Evolutionary conservation across 2,888 invertebrate genomes (phyloP), one percentile per base, ranked within the genome.

Genomic region (Exephanes ischioxanthus): DNA sequence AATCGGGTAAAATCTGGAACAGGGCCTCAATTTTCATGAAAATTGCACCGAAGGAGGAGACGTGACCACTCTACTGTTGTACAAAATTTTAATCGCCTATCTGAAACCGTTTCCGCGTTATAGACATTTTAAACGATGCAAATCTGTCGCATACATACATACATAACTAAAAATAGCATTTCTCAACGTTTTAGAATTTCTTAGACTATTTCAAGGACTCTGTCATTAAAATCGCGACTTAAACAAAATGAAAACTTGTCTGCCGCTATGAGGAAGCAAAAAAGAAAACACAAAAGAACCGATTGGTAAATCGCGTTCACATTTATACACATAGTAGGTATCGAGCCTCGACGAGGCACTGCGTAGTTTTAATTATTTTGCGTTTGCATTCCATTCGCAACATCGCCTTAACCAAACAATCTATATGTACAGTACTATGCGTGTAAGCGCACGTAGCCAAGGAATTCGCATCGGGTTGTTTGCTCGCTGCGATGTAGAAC

Each of bases 361-460:
- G 37, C 37, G 45, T 6, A 77, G 51, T 77, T 67, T 67, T 66
- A 77, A 67, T 77, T 77, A 77, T 22, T 77, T 77, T 77, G 61
- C 66, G 67, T 77, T 77, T 53, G 16, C 76, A 55, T 66, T 66
- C 63, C 51, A 51, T 77, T 33, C 51, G 33, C 37, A 30, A 26
- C 53, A 22, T 26, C 14, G 61, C 45, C 22, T 11, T 45, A 19
- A 11, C 19, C 61, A 61, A 37, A 77, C 37, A 33, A 41, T 55
- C 66, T 66, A 33, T 66, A 33, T 19, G 66, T 53, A 45, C 45
- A 45, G 41, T 19, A 67, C 41, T 67, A 33, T 76, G 33, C 19
- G 63, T 76, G 61, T 16, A 75, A 75, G 45, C 2, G 45, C 37
- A 67, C 66, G 66, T 67, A 67, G 41, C 41, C 7, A 67, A 37